Base-by-base conservation (phyloP, 2,113 vertebrate species). In the Oryzias melastigma region DNA sequence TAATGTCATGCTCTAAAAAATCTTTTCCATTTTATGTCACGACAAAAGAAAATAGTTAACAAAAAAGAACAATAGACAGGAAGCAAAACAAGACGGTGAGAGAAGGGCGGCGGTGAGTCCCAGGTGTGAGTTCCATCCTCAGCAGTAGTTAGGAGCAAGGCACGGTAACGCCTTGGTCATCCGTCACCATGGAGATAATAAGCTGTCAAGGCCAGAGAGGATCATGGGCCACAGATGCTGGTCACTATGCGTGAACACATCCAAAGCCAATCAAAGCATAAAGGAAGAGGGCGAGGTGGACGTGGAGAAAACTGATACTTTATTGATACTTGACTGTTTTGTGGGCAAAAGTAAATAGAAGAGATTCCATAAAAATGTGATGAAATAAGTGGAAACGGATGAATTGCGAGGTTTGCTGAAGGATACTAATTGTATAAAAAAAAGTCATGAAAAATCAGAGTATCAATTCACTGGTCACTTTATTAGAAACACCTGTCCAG, bases 101-200 rank as follows among this genome's bases (percentile, higher is more conserved):
- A 51, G 29, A 73, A 69, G 68, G 64, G 40, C 35, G 73, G 62
- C 68, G 65, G 77, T 65, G 78, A 75, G 75, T 85, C 88, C 80
- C 85, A 88, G 82, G 84, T 88, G 88, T 75, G 74, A 7, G 54
- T 62, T 82, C 64, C 49, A 73, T 82, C 75, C 85, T 73, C 80
- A 50, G 77, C 71, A 59, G 79, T 81, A 81, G 87, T 85, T 87
- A 85, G 62, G 76, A 82, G 62, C 67, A 25, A 68, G 73, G 57
- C 77, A 67, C 18, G 53, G 83, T 65, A 73, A 76, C 47, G 46
- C 87, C 77, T 85, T 68, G 58, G 78, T 77, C 82, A 89, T 89
- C 83, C 81, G 78, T 89, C 84, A 89, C 85, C 81, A 87, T 80
- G 81, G 78, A 78, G 81, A 85, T 90, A 89, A 89, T 84, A 89